Evolutionary conservation across 2,888 invertebrate genomes (phyloP).

Genomic region (Taenaris catops): DNA sequence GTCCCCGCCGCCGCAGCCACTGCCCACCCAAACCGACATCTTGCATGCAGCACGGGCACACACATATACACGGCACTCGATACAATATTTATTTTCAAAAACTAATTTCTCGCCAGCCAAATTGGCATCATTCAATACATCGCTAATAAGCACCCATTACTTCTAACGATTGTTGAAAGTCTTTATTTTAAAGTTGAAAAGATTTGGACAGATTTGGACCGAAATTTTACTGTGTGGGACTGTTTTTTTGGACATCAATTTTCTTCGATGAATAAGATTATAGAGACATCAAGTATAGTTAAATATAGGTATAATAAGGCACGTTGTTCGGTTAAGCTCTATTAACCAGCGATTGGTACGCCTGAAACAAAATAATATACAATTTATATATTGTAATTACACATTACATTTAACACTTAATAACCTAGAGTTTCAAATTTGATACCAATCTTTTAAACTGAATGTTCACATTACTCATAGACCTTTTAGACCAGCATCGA

Average conservation of each 20-base stretch:
- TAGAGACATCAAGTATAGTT: conserved; percentile 28
- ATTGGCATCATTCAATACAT: conserved; percentile 15
- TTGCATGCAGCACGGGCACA: conserved; percentile 44
- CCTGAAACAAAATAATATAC: conserved; percentile 55
- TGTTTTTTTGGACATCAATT: conserved; percentile 21
- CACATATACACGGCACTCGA: conserved; percentile 53
- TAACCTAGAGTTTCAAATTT: too few species aligned
- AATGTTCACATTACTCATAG: too few species aligned
- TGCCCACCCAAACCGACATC: conserved; percentile 75
- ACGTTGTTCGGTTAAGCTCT: conserved; percentile 37
- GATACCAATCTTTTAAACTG: too few species aligned
- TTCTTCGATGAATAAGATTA: conserved; percentile 6
- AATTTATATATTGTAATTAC: too few species aligned
- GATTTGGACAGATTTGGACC: conserved; percentile 28
- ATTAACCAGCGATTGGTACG: conserved; percentile 37
- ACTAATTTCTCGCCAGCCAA: conserved; percentile 5
- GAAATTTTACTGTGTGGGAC: conserved; percentile 22
- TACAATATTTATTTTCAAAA: conserved; percentile 13
- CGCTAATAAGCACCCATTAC: neutral
- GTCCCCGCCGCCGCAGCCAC: conserved; percentile 50
- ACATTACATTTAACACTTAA: too few species aligned
- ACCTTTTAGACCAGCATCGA: too few species aligned
- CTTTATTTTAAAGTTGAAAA: conserved; percentile 10
- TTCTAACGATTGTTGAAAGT: neutral
- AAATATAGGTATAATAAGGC: conserved; percentile 43